Base-by-base conservation (phyloP, 2,888 invertebrate species). In the Timandra comae region DNA sequence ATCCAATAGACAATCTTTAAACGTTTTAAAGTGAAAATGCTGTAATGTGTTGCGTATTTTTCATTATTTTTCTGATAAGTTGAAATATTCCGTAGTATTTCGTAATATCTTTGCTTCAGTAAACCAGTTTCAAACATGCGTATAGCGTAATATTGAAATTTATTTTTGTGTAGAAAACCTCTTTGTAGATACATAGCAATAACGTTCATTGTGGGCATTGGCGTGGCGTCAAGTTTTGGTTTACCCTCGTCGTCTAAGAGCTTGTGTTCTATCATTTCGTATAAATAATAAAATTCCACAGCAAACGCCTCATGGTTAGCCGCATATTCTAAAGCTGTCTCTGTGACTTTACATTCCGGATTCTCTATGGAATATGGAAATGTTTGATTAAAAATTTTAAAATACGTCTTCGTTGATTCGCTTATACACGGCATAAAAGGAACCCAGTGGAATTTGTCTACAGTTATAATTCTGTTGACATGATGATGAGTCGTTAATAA, bases 121-220 rank as follows among this genome's bases (percentile, higher is more conserved):
- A 77, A 38, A 4, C 79, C 78, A 2, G 56, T 45, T 41, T 79
- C 75, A 16, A 52, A 63, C 39, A 75, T 50, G 16, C 50, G 50
- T 12, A 38, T 37, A 7, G 60, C 56, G 28, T 63, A 48, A 3
- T 41, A 41, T 31, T 70, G 65, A 28, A 78, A 59, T 35, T 44
- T 43, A 0, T 57, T 26, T 10, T 31, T 50, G 3, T 65, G 51
- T 9, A 67, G 63, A 38, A 66, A 75, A 4, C 77, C 77, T 36
- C 57, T 60, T 2, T 35, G 47, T 12, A 63, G 33, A 33, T 64
- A 71, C 38, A 69, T 54, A 8, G 55, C 52, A 11, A 64, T 49
- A 6, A 48, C 30, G 12, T 56, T 47, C 12, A 43, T 52, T 21
- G 36, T 45, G 11, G 59, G 56, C 47, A 65, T 56, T 13, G 47